phyloP scores from a whole-genome alignment of 2,113 vertebrate species.

The Corythoichthys haematopterus region DNA sequence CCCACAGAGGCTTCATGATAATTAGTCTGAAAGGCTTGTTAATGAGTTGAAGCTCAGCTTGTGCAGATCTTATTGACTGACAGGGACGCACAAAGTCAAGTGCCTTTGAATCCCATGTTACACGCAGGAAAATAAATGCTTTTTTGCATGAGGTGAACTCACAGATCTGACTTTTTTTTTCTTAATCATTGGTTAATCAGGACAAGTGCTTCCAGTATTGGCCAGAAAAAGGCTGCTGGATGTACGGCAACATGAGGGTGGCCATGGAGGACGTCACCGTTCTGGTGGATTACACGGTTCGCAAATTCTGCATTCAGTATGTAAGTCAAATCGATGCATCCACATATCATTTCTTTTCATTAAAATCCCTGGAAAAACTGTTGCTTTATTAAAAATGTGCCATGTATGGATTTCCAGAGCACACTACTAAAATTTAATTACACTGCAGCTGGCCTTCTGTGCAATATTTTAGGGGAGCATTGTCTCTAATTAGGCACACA shows the following conservation, averaged over 20 bases:
- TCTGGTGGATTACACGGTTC: conserved; percentile 92
- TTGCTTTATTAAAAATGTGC: conserved; percentile 6
- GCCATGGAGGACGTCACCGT: conserved; percentile 86
- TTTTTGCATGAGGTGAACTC: background rate
- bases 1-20: conserved; percentile 67
- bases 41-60: conserved; percentile 59
- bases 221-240: conserved; percentile 97
- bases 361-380: background rate
- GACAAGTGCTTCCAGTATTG: conserved; percentile 95
- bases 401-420: conserved; percentile 1
- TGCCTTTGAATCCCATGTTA: conserved; percentile 32
- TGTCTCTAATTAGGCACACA: conserved; percentile 18
- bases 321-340: conserved; percentile 64
- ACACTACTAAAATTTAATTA: conserved; percentile 19
- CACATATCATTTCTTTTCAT: background rate
- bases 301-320: conserved; percentile 91
- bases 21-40: conserved; percentile 71
- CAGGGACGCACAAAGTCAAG: conserved; percentile 38
- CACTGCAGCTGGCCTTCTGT: conserved; percentile 13
- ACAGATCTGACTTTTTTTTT: background rate
- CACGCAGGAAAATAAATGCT: conserved; percentile 1
- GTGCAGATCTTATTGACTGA: conserved; percentile 61
- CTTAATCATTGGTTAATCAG: conserved; percentile 54
- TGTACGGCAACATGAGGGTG: conserved; percentile 83
- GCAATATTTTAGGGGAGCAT: conserved; percentile 12